Evolutionary conservation across 1,140 invertebrate species (phyloP), one percentile per base, ranked within the genome.

Genomic region (Drosophila ironensis): DNA sequence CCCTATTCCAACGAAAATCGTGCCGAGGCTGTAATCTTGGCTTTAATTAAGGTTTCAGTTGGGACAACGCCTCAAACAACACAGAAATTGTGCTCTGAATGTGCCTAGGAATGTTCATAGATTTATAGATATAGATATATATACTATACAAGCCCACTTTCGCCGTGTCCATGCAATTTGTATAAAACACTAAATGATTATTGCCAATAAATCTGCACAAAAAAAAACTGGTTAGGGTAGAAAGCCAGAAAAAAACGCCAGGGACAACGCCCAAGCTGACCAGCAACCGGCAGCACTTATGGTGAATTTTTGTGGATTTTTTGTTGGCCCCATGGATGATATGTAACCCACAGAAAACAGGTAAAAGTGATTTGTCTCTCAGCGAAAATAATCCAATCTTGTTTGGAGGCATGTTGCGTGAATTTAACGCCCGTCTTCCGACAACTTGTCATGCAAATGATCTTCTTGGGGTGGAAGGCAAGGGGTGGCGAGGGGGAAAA

Each of bases 381-480:
- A 19, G 11, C 11, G 11, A 28, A n/a, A n/a, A 53, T 25, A 44
- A 61, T 56, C 51, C 28, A 57, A 56, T 68, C 75, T 54, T 70
- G 75, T 80, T 72, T 73, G 46, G 56, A 24, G 22, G 41, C 48
- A 71, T 72, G 69, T 82, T 82, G 78, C 77, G 73, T 82, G 78
- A 72, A 70, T 70, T 54, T 37, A 78, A 42, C 56, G 22, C 27
- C 27, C 44, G 50, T 69, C 78, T 82, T 82, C 77, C 77, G 77
- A 78, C 77, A 78, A 69, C 61, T 73, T 77, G 73, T 73, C 78
- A 82, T 82, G 78, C 63, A 82, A 82, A 82, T 82, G 69, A 72
- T 57, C 27, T 35, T 25, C 63, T 68, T 68, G 11, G 38, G 27
- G n/a, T n/a, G n/a, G n/a, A n/a, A n/a, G n/a, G n/a, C n/a, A n/a